Conservation (phyloP, 2,888 invertebrate genomes). For the Pyralis farinalis region DNA sequence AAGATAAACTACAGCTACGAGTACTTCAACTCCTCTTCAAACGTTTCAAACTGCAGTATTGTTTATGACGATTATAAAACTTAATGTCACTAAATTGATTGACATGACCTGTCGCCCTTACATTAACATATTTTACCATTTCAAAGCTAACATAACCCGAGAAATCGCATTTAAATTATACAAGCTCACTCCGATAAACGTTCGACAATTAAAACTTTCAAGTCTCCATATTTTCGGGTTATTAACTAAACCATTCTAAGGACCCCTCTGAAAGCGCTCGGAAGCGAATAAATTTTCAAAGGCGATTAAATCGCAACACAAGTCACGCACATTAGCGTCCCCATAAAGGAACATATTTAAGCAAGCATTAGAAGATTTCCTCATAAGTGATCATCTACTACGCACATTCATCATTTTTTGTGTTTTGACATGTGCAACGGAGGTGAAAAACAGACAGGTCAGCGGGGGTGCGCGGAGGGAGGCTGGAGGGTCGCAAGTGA, state of each 20-base stretch:
- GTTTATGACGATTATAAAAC: too few species aligned
- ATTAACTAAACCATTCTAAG: constrained; percentile 46
- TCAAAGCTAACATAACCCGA: constrained; percentile 12
- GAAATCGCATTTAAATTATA: constrained; percentile 26
- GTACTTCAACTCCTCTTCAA: too few species aligned
- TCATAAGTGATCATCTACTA: constrained; percentile 42
- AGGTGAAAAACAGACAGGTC: constrained; percentile 72
- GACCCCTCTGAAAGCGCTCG: constrained; percentile 21
- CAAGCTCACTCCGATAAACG: constrained; percentile 42
- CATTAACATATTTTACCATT: constrained; percentile 9
- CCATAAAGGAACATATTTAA: constrained; percentile 49
- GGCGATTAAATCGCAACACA: constrained; percentile 44
- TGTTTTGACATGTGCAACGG: constrained; percentile 78
- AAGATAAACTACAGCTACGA: too few species aligned
- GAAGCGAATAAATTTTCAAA: constrained; percentile 55
- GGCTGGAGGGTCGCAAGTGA: constrained; percentile 57
- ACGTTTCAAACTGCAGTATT: too few species aligned
- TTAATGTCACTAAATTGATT: too few species aligned
- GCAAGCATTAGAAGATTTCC: constrained; percentile 61
- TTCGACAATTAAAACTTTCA: constrained; percentile 55
- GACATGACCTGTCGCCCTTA: not conserved
- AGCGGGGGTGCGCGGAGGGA: constrained; percentile 36
- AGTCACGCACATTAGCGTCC: constrained; percentile 49
- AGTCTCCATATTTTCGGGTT: constrained; percentile 57
- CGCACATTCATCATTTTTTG: constrained; percentile 50